Evolutionary conservation across 2,888 invertebrate genomes (phyloP), one percentile per base, ranked within the genome.

Genomic region (Ectemnius cavifrons): DNA sequence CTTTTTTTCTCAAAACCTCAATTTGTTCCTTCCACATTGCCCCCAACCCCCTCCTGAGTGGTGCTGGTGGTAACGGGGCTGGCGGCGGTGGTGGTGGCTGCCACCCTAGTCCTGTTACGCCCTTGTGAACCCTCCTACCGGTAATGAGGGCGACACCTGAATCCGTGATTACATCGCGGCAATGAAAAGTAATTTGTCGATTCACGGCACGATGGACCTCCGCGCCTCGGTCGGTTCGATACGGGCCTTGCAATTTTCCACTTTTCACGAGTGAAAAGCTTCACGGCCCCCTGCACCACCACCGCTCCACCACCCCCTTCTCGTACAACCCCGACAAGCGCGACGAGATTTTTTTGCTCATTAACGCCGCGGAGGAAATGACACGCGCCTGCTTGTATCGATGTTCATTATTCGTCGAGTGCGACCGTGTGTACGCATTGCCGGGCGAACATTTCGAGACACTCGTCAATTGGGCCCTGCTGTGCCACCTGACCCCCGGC

Each of bases 71-170:
- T 11, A 11, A 11, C 37, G 37, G 8, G 5, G 37, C 8, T 11
- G 37, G 37, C 4, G 37, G 5, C 11, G 37, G 37, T 11, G 37
- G 37, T 37, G 37, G 37, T 37, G 37, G 81, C 79, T 82, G 79
- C 79, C 63, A 52, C 52, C 16, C 52, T 52, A 16, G 14, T 16
- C 52, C 52, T 14, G 52, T 14, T 52, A 52, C 57, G 75, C 73
- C 72, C 79, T 78, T 73, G 73, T 76, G 76, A 79, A 71, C 71
- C 77, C 72, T 73, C 73, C 61, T 67, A 63, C 72, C 71, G 80
- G 86, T 87, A 87, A 87, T 86, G 85, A 87, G 87, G 79, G 82
- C 87, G 84, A 85, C 85, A 83, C 83, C 84, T 85, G 82, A 84
- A 82, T 85, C 81, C 78, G 81, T 84, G 85, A 87, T 86, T 87